Base-by-base conservation (phyloP, 2,797 vertebrate genomes). In the Pagetopsis macropterus region DNA sequence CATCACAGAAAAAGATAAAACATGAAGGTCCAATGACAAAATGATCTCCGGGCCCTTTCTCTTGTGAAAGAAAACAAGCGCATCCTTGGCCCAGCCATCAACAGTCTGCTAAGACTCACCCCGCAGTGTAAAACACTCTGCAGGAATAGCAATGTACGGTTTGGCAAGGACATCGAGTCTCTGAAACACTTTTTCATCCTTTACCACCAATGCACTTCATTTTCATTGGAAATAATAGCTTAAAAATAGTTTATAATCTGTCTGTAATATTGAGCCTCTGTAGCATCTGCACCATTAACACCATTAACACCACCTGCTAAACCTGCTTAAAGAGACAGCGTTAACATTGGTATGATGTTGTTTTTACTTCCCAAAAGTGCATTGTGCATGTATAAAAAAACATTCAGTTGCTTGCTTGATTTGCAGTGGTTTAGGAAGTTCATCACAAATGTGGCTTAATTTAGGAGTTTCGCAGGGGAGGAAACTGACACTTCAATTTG, bases 111-210 rank as follows among this genome's bases (percentile, higher is more conserved):
- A 48, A 45, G 49, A 71, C 75, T 67, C 50, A 78, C 57, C 62
- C 67, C 37, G 40, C 65, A 64, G 41, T 61, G 60, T 77, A 68
- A 79, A 83, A 61, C 70, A 12, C 67, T 76, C 79, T 71, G 61
- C 31, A 60, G 50, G 65, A 81, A 82, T 76, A 82, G 75, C 40
- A 68, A 75, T 13, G 19, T 10, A 56, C 51, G 48, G 37, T 56
- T 78, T 83, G 67, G 74, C 73, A 75, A 77, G 70, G 33, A 83
- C 76, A 74, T 44, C 4, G 10, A n/a, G 71, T 79, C 46, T 69
- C 75, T 77, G 57, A 27, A 76, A 72, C 33, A 65, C 46, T 41
- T 67, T 65, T 84, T 10, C 44, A 56, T 46, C 21, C 46, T 75
- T 81, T 76, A 56, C 31, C 44, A 60, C 58, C 9, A 48, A 65